These are phyloP conservation scores for Agelastica alni DNA, from an alignment of 2,888 invertebrate genomes.

Conservation along the genomic window DNA sequence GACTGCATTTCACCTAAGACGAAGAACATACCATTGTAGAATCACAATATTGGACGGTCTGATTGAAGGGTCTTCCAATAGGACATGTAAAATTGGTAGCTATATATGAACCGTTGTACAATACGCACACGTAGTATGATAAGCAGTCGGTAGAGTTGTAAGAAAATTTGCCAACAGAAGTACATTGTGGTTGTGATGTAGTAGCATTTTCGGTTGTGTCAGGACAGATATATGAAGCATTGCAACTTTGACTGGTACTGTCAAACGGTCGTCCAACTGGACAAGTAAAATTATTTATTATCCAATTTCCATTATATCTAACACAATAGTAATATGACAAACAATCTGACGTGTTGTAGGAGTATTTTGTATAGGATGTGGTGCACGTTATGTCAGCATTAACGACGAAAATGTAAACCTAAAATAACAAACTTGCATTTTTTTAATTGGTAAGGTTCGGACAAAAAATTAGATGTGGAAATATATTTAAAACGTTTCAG, in stretches of 20 bases:
- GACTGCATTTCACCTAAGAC: too few species aligned
- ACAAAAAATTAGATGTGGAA: too few species aligned
- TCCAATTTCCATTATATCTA: constrained; percentile 12
- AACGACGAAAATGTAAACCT: too few species aligned
- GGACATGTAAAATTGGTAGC: neutral
- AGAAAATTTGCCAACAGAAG: neutral
- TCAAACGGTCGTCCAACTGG: constrained; percentile 11
- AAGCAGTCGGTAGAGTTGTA: neutral
- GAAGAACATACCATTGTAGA: neutral
- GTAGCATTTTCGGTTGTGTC: neutral
- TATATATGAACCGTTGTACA: neutral
- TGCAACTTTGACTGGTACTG: neutral
- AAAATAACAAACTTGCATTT: too few species aligned
- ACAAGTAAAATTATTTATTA: constrained; percentile 12
- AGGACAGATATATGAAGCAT: too few species aligned
- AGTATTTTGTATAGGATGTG: too few species aligned
- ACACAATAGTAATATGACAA: constrained; percentile 9
- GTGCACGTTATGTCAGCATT: too few species aligned
- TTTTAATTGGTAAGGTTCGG: too few species aligned
- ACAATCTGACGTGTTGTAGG: neutral
- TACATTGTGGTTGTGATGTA: neutral
- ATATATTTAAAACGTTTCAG: too few species aligned
- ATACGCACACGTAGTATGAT: neutral
- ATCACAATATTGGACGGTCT: neutral
- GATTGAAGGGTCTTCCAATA: constrained; percentile 7